Conservation (phyloP, 2,888 invertebrate genomes). For the Caenorhabditis plicata region DNA sequence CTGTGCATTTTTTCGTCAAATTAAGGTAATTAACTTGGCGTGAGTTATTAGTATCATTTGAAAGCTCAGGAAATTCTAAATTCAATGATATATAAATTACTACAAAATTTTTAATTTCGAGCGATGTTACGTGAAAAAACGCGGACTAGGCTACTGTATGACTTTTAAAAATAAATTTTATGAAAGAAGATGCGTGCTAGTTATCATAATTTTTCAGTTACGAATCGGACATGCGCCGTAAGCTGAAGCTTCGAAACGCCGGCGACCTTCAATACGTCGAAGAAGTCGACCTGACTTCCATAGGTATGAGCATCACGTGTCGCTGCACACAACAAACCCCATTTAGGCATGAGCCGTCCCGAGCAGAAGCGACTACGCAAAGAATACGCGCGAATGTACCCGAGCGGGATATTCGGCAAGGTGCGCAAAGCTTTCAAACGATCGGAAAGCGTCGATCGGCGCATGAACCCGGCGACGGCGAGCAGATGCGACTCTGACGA, state of each 20-base stretch:
- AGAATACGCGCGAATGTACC: constrained; percentile 83
- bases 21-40: too few relatives aligned
- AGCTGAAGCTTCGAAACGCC: constrained; percentile 60
- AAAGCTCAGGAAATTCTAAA: too few relatives aligned
- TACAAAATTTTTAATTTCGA: too few relatives aligned
- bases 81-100: too few relatives aligned
- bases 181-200: too few relatives aligned
- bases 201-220: constrained; percentile 46
- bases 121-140: too few relatives aligned
- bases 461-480: constrained; percentile 2
- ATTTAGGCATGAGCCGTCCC: constrained; percentile 68
- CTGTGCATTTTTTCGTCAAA: too few relatives aligned
- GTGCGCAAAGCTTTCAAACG: constrained; percentile 47
- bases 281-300: constrained; percentile 84
- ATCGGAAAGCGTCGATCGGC: constrained; percentile 20
- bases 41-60: too few relatives aligned
- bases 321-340: too few relatives aligned
- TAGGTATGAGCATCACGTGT: too few relatives aligned
- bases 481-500: constrained; percentile 31
- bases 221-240: constrained; percentile 46
- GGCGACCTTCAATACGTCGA: constrained; percentile 75
- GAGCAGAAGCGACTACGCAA: constrained; percentile 91
- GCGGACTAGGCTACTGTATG: too few relatives aligned
- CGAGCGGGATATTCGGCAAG: constrained; percentile 52
- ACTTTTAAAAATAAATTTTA: too few relatives aligned